phyloP scores from a whole-genome alignment of 2,797 vertebrate genomes.

The Lithobates sylvaticus region DNA sequence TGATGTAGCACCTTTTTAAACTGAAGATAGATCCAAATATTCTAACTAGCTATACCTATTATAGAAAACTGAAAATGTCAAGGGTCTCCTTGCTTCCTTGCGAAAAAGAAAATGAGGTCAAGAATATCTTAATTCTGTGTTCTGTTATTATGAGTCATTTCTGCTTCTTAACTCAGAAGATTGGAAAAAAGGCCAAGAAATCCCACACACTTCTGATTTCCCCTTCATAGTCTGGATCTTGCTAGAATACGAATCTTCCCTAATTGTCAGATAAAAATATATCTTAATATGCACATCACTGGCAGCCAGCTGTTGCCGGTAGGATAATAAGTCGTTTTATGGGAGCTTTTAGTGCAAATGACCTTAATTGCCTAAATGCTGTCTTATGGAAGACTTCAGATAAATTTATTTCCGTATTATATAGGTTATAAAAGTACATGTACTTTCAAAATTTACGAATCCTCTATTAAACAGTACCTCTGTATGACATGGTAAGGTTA shows the following conservation, averaged over 20 bases:
- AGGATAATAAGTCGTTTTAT: conserved; percentile 22
- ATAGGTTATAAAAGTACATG: background rate
- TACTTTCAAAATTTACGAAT: background rate
- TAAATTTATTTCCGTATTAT: background rate
- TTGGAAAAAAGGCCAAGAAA: conserved; percentile 43
- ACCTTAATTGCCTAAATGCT: conserved; percentile 7
- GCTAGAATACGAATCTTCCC: conserved; percentile 8
- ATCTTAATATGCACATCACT: conserved; percentile 28
- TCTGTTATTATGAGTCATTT: conserved; percentile 49
- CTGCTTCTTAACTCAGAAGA: conserved; percentile 35
- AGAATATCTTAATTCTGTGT: conserved; percentile 42
- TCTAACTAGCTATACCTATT: background rate
- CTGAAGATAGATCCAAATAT: conserved; percentile 5
- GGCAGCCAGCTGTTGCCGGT: conserved; percentile 36
- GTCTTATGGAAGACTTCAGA: background rate
- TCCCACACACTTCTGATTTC: conserved; percentile 43
- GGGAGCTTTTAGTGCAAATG: conserved; percentile 25
- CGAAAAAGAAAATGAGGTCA: conserved; percentile 50
- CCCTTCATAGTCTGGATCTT: conserved; percentile 4
- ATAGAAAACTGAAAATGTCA: background rate
- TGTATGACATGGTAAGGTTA: background rate
- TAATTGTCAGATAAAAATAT: conserved; percentile 42
- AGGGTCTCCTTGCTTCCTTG: conserved; percentile 27
- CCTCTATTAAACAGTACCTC: too few relatives aligned
- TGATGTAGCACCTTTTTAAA: conserved; percentile 11